phyloP scores from a whole-genome alignment of 2,888 invertebrate genomes.

The Agrochola lychnidis region DNA sequence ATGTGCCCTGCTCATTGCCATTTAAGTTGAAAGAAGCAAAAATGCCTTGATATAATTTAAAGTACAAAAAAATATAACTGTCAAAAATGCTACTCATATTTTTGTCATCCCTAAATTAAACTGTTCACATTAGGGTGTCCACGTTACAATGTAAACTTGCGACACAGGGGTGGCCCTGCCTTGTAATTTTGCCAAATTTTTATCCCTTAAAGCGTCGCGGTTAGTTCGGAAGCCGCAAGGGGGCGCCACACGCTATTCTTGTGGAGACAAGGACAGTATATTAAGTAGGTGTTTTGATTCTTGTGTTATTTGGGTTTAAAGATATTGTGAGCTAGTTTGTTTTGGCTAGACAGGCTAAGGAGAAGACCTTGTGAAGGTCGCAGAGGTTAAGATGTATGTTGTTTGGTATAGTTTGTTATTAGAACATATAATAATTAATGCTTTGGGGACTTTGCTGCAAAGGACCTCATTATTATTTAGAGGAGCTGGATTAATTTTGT shows the following conservation, averaged over 20 bases:
- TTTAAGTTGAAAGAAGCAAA: neutral
- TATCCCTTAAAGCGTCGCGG: slow-evolving; percentile 83
- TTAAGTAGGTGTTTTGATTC: slow-evolving; percentile 81
- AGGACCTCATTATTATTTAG: too few relatives aligned
- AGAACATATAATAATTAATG: neutral
- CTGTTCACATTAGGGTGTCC: slow-evolving; percentile 89
- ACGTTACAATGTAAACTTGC: slow-evolving; percentile 88
- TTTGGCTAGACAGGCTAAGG: neutral
- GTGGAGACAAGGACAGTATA: slow-evolving; percentile 77
- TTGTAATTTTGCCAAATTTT: slow-evolving; percentile 90
- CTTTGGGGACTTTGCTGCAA: neutral
- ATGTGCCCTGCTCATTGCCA: too few relatives aligned
- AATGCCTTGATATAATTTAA: neutral
- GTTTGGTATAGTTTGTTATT: neutral
- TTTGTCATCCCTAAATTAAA: slow-evolving; percentile 83
- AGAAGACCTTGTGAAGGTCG: neutral
- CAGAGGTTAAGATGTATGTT: neutral
- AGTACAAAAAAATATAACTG: neutral
- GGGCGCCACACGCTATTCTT: slow-evolving; percentile 74
- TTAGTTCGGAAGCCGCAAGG: slow-evolving; percentile 75
- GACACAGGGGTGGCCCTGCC: slow-evolving; percentile 83
- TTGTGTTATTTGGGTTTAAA: slow-evolving; percentile 61
- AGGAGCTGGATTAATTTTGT: neutral
- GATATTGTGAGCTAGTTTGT: neutral
- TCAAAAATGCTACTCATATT: neutral